Conservation (phyloP, 53 echinoderm and acorn worm genomes). For the Zoroaster sp. region DNA sequence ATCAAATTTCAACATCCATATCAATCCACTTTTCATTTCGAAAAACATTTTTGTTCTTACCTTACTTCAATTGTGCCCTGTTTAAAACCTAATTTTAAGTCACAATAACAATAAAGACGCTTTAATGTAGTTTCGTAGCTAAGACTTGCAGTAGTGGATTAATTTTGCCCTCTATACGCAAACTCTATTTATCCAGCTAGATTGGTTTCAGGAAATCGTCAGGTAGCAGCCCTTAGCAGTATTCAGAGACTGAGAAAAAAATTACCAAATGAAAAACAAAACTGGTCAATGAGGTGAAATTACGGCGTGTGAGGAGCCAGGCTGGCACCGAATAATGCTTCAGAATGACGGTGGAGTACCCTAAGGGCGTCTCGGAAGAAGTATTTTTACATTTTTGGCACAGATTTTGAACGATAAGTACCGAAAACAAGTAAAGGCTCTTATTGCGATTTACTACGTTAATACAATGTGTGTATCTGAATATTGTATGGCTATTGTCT, state of each 20-base stretch:
- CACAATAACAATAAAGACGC: too few species aligned
- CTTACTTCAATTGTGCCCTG: too few species aligned
- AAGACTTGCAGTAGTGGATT: too few species aligned
- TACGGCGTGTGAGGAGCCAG: not conserved
- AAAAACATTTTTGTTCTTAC: too few species aligned
- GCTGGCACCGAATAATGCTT: not conserved
- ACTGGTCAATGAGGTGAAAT: not conserved
- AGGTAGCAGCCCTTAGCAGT: not conserved
- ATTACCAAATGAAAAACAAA: not conserved
- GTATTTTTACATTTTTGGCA: not conserved
- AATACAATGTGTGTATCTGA: too few species aligned
- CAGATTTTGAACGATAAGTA: not conserved
- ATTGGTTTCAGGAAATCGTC: conserved; percentile 16
- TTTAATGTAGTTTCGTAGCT: too few species aligned
- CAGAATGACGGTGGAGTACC: not conserved
- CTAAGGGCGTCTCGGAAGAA: not conserved
- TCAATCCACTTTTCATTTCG: too few species aligned
- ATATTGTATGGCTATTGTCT: too few species aligned
- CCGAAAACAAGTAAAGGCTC: too few species aligned
- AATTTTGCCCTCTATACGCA: not conserved
- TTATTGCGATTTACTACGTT: too few species aligned
- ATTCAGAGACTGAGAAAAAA: not conserved
- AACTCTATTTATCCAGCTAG: not conserved
- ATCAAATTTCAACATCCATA: too few species aligned
- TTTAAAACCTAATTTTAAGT: too few species aligned